A percentile compares a stretch with the other conserved stretches of the same genome.
Evolutionary conservation across 2,797 vertebrate species (phyloP).

Genomic region (Peromyscus aztecus): DNA sequence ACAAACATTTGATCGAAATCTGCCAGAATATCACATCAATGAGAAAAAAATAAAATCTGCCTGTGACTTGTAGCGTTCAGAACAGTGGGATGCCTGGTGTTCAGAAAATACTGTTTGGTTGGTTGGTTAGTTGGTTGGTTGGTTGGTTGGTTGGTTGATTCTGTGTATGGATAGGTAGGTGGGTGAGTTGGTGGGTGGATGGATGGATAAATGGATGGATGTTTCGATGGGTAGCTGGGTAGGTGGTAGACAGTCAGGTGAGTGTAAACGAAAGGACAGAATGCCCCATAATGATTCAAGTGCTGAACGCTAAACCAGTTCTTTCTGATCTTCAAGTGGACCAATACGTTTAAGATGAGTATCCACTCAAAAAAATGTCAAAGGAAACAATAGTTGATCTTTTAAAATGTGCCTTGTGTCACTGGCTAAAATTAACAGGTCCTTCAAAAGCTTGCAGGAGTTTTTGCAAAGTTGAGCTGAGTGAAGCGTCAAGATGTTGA

Average conservation of each 20-base stretch:
- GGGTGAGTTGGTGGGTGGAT: too few species aligned
- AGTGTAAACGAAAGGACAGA: not conserved
- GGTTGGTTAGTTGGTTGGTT: not conserved
- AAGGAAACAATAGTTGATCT: not conserved
- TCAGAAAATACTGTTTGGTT: not conserved
- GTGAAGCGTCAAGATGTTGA: not conserved
- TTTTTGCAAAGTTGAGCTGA: not conserved
- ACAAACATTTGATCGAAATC: slow-evolving; percentile 19
- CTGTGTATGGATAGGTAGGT: not conserved
- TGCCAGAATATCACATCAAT: not conserved
- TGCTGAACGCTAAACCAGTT: not conserved
- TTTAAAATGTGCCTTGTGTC: not conserved
- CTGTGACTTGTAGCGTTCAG: not conserved
- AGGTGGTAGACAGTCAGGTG: not conserved
- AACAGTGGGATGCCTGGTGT: not conserved
- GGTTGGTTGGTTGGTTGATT: not conserved
- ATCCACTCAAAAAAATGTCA: not conserved
- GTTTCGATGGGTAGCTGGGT: not conserved
- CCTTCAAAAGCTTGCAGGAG: not conserved
- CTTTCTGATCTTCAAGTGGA: not conserved
- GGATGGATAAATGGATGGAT: not conserved
- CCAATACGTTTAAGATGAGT: not conserved
- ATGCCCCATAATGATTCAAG: not conserved
- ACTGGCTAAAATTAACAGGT: slow-evolving; percentile 6
- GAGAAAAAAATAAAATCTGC: slow-evolving; percentile 9